Evolutionary conservation across 2,797 vertebrate species (phyloP).

Genomic region (Sternotherus odoratus): DNA sequence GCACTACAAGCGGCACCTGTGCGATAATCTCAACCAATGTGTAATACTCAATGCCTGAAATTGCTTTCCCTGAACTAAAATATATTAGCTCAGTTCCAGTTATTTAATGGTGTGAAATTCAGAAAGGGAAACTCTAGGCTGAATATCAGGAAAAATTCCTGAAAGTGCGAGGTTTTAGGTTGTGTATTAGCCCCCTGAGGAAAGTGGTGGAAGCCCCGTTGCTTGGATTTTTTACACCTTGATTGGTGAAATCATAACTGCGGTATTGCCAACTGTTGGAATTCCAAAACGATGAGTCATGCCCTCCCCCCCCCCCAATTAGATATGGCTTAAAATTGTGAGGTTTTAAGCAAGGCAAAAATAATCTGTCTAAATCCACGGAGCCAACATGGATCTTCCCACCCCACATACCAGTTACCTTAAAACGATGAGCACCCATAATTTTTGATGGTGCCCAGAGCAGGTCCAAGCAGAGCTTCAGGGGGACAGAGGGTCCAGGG

Average conservation of each 20-base stretch:
- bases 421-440: no score
- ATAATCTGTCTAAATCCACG: no score
- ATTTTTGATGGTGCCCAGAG: no score
- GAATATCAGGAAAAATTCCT: constrained; percentile 8
- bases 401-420: no score
- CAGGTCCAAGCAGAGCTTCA: no score
- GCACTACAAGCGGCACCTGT: constrained; percentile 14
- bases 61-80: constrained; percentile 30
- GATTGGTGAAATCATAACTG: not conserved
- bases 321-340: not conserved
- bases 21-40: constrained; percentile 14
- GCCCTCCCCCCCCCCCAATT: not conserved
- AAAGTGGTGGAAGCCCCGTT: not conserved
- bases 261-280: not conserved
- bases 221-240: not conserved
- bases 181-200: not conserved
- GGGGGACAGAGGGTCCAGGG: no score
- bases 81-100: constrained; percentile 12
- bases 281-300: not conserved
- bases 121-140: constrained; percentile 8
- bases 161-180: constrained; percentile 4
- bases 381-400: no score
- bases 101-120: constrained; percentile 33
- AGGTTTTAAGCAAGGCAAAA: not conserved
- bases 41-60: constrained; percentile 37